phyloP scores from a whole-genome alignment of 2,113 vertebrate species.

The Tyrannus savana region DNA sequence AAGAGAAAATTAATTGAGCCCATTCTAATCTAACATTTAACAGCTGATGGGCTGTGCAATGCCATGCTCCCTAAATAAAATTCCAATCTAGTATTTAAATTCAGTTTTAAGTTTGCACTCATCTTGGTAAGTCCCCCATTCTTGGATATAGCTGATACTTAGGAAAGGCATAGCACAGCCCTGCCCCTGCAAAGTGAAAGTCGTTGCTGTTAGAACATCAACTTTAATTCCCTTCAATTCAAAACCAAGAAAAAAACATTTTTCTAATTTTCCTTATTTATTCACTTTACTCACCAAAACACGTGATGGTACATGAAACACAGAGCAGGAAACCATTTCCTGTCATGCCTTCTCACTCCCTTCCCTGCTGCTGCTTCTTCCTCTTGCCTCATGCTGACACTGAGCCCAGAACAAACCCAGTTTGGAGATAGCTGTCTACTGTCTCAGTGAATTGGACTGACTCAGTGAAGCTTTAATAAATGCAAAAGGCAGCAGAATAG shows the following conservation, averaged over 20 bases:
- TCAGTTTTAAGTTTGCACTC: neutral
- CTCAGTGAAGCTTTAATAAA: neutral
- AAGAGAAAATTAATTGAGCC: neutral
- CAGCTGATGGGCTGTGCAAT: neutral
- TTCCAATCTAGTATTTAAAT: neutral
- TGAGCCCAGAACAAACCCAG: neutral
- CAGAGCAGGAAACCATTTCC: neutral
- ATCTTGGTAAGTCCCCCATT: neutral
- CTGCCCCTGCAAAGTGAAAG: neutral
- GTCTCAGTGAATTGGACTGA: neutral
- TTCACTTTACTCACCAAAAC: neutral
- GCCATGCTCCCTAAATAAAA: neutral
- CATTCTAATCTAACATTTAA: neutral
- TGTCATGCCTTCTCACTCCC: neutral
- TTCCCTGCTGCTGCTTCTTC: neutral
- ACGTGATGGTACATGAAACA: neutral
- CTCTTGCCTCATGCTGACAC: neutral
- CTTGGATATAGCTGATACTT: neutral
- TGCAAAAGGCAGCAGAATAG: neutral
- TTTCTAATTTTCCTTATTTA: neutral
- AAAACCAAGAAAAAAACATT: neutral
- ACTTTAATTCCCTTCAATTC: neutral
- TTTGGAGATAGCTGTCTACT: neutral
- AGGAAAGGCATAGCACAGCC: neutral
- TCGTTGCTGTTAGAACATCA: neutral